Evolutionary conservation across 2,113 vertebrate species (phyloP).

Genomic region (Perca fluviatilis): DNA sequence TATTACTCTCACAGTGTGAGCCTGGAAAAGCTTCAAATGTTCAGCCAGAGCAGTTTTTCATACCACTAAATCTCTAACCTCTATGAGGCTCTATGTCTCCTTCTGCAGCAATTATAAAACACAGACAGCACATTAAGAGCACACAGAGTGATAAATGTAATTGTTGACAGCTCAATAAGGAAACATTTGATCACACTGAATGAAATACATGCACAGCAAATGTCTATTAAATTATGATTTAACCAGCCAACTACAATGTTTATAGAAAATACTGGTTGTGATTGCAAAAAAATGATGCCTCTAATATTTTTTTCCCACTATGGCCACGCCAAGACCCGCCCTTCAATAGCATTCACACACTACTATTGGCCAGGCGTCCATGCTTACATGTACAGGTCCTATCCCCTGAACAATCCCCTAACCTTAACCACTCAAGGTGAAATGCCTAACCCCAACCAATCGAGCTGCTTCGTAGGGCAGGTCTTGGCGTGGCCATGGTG

Average conservation of each 20-base stretch:
- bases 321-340: no score
- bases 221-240: not conserved
- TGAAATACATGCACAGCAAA: constrained; percentile 8
- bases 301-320: no score
- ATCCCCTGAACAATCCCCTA: no score
- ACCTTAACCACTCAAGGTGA: no score
- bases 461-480: no score
- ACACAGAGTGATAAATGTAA: constrained; percentile 16
- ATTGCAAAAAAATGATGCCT: not conserved
- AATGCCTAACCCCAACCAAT: no score
- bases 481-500: no score
- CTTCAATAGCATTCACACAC: no score
- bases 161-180: not conserved
- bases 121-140: not conserved
- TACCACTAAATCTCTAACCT: constrained; percentile 4
- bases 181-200: constrained; percentile 1
- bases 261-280: not conserved
- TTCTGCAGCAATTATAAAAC: constrained; percentile 17
- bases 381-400: no score
- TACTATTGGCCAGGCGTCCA: no score
- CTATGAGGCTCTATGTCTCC: not conserved
- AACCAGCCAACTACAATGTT: not conserved
- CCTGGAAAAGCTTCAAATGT: constrained; percentile 28
- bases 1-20: constrained; percentile 33
- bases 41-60: constrained; percentile 22